Evolutionary conservation across 2,797 vertebrate species (phyloP), one percentile per base, ranked within the genome.

Genomic region (Melanogrammus aeglefinus): DNA sequence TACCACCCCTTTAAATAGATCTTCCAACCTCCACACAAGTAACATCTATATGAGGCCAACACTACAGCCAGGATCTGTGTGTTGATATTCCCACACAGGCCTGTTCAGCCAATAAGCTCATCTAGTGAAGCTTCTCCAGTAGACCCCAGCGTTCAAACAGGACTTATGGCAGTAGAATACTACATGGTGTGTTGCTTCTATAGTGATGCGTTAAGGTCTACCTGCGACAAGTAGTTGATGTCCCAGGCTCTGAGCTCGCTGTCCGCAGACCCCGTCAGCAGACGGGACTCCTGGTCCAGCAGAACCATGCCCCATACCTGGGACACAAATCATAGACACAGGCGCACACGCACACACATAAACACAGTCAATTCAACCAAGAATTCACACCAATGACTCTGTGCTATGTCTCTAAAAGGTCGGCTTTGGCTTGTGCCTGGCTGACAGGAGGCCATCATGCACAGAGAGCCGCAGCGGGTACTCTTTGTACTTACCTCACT

Each of bases 191-290:
- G 35, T 7, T 27, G 57, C 29, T n/a, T 76, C 31, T 70, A 66
- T 14, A 6, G 63, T 39, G 13, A n/a, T 44, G 24, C 18, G 21
- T 38, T 9, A 33, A n/a, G 14, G 12, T 74, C 95, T 92, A 98
- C 98, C 96, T 96, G 94, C 74, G 96, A 85, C 72, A 96, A 88
- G 81, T 96, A 96, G 0, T 36, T 35, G 77, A 99, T 91, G 88
- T 97, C 94, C 98, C 98, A 99, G 57, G 94, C 97, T 73, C 98
- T 90, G 10, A 99, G 96, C 77, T 99, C 98, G 77, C 97, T 99
- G 95, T 99, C 98, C 1, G 95, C 94, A 0, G 96, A 95, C 9
- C 98, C 98, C 0, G 97, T 98, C 70, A 99, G 80, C 84, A 99
- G 91, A 76, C 96, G 89, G 57, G 86, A 95, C 87, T 97, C 96